These are phyloP conservation scores for Drosophila nr. perissopoda DNA, from an alignment of 2,888 invertebrate species.

Conservation along the genomic window DNA sequence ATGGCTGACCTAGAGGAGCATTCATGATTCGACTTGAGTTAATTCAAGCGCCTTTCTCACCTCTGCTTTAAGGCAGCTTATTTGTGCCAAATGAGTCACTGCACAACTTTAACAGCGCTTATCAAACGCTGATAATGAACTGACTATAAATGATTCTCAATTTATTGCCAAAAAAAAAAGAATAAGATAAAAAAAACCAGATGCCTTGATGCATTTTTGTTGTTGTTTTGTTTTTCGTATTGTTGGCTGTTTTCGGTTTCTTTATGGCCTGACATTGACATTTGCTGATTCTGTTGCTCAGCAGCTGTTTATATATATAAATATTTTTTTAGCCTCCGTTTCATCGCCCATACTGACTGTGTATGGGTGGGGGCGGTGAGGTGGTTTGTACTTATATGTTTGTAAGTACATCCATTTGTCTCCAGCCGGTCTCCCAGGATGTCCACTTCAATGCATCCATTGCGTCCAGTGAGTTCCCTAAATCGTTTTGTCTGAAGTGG, in stretches of 20 bases:
- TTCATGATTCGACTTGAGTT: background rate
- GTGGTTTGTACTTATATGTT: background rate
- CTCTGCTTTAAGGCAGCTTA: background rate
- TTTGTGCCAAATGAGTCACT: slow-evolving; percentile 22
- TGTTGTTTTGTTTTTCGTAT: slow-evolving; percentile 22
- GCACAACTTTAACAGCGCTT: slow-evolving; percentile 7
- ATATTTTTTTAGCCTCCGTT: slow-evolving; percentile 26
- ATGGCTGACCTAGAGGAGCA: slow-evolving; percentile 1
- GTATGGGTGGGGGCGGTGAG: background rate
- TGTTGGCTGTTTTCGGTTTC: slow-evolving; percentile 46
- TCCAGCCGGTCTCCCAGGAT: slow-evolving; percentile 64
- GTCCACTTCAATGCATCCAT: slow-evolving; percentile 57
- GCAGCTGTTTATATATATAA: slow-evolving; percentile 20
- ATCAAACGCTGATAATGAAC: slow-evolving; percentile 34
- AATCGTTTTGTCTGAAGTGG: slow-evolving; percentile 68
- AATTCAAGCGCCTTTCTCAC: too few species aligned
- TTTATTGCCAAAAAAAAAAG: slow-evolving; percentile 15
- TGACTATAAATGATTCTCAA: slow-evolving; percentile 16
- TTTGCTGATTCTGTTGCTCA: slow-evolving; percentile 67
- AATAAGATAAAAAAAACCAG: slow-evolving; percentile 12
- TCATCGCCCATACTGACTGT: slow-evolving; percentile 19
- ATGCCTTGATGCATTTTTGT: slow-evolving; percentile 49
- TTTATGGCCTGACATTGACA: slow-evolving; percentile 80
- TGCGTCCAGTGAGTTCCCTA: slow-evolving; percentile 30
- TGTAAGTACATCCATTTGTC: slow-evolving; percentile 49